These are phyloP conservation scores for Pseudoips prasinana DNA, from an alignment of 2,888 invertebrate genomes.

Conservation along the genomic window DNA sequence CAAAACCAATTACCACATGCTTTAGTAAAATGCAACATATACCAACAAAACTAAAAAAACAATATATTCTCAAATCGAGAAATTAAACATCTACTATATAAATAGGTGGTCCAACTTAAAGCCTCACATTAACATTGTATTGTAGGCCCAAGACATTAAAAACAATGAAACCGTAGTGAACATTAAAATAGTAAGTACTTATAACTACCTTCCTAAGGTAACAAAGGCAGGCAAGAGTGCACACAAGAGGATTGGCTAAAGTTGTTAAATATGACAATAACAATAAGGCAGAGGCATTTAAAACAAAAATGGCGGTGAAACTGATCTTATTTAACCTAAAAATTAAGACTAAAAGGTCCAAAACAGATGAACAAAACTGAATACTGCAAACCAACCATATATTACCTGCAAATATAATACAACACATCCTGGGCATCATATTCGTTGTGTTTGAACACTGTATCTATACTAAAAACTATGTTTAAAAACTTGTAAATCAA, in stretches of 20 bases:
- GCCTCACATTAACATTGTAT: constrained; percentile 46
- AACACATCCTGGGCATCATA: constrained; percentile 49
- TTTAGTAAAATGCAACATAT: no score
- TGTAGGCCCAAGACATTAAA: constrained; percentile 40
- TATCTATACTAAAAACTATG: constrained; percentile 40
- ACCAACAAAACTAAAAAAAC: no score
- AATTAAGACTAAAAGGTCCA: constrained; percentile 35
- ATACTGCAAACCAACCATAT: constrained; percentile 65
- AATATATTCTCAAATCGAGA: constrained; percentile 33
- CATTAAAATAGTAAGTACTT: constrained; percentile 45
- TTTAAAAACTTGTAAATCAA: constrained; percentile 25
- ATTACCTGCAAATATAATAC: constrained; percentile 58
- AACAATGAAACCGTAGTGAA: constrained; percentile 21
- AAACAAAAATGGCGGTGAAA: constrained; percentile 44
- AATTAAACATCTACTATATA: constrained; percentile 37
- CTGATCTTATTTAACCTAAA: constrained; percentile 42
- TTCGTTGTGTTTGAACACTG: constrained; percentile 71
- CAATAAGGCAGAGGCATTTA: constrained; percentile 56
- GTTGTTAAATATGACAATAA: constrained; percentile 33
- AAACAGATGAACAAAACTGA: constrained; percentile 43
- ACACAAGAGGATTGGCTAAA: constrained; percentile 41
- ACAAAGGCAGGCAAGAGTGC: constrained; percentile 65
- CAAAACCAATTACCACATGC: no score
- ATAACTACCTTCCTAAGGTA: constrained; percentile 55
- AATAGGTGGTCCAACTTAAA: constrained; percentile 63